Evolutionary conservation across 2,797 vertebrate species (phyloP).

Genomic region (Notamacropus eugenii): DNA sequence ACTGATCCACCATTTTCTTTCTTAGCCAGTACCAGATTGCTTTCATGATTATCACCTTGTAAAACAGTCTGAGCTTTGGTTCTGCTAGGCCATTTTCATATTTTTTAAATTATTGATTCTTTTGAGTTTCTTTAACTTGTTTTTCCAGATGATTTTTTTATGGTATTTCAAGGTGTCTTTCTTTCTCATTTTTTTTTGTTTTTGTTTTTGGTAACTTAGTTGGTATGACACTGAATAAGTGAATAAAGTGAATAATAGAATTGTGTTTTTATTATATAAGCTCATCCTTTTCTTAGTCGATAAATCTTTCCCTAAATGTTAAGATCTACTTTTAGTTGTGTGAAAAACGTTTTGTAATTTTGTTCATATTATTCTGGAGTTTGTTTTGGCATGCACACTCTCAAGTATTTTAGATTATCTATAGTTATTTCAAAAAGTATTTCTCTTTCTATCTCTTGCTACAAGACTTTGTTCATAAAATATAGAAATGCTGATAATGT

Average conservation of each 20-base stretch:
- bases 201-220: background rate
- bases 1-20: background rate
- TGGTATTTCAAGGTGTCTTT: no score
- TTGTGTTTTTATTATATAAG: background rate
- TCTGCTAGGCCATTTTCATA: no score
- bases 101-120: background rate
- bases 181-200: no score
- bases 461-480: background rate
- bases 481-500: background rate
- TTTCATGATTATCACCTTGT: background rate
- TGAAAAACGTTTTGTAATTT: background rate
- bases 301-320: background rate
- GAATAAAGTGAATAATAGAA: background rate
- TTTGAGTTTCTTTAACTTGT: background rate
- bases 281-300: rapidly evolving
- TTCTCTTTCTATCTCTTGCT: background rate
- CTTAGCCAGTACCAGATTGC: background rate
- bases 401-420: background rate
- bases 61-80: background rate
- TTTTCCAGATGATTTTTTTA: no score
- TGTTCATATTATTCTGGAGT: background rate
- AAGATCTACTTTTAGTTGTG: background rate
- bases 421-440: background rate
- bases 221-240: background rate
- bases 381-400: background rate